Percentiles rank a stretch among this genome's conserved stretches.
Conservation (phyloP, 64 coral and sea anemone species). For the Dendronephthya gigantea region DNA sequence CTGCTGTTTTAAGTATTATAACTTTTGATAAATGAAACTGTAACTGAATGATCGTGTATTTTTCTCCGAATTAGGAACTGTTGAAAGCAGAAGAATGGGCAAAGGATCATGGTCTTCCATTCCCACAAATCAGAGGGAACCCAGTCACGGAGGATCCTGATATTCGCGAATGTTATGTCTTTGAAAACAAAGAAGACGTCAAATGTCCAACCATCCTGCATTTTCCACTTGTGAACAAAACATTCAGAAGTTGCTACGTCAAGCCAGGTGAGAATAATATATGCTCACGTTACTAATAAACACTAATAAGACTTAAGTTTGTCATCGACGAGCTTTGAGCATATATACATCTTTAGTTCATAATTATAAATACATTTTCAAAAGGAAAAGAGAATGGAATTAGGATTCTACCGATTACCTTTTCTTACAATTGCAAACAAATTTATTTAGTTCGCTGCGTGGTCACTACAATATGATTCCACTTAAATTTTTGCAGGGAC, state of each 20-base stretch:
- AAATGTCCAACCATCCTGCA: constrained; percentile 25
- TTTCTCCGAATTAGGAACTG: constrained; percentile 5
- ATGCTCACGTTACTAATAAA: background rate
- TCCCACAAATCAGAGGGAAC: constrained; percentile 24
- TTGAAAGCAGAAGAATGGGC: constrained; percentile 27
- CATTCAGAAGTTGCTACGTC: constrained; percentile 10
- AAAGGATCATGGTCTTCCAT: constrained; percentile 10
- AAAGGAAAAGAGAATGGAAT: no score
- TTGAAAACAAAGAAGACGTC: background rate
- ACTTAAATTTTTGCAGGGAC: constrained; percentile 21
- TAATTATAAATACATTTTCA: no score
- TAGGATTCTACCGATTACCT: no score
- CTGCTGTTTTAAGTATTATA: no score
- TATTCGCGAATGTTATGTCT: constrained; percentile 38
- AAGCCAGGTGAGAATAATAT: constrained; percentile 27
- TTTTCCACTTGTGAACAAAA: constrained; percentile 35
- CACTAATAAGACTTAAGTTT: no score
- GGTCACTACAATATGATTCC: no score
- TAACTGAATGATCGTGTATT: no score
- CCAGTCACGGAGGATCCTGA: background rate
- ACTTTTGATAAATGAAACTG: no score
- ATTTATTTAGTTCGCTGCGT: no score
- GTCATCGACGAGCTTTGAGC: no score
- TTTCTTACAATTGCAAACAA: no score
- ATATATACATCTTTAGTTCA: no score